Evolutionary conservation across 2,797 vertebrate genomes (phyloP), one percentile per base, ranked within the genome.

Genomic region (Avahi laniger): DNA sequence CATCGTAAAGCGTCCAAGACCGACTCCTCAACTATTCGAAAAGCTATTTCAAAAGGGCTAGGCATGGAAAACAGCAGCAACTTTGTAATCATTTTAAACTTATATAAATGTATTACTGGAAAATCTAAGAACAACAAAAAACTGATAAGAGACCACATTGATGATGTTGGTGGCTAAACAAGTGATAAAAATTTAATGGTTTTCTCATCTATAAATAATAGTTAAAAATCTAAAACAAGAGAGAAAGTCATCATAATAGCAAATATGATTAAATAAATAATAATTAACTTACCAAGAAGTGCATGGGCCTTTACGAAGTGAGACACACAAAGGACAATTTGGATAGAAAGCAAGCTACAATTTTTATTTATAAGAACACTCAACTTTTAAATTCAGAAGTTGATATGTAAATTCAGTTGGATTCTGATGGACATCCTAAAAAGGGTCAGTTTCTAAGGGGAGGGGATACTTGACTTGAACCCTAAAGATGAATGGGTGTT

Each of bases 171-270:
- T n/a, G 33, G 38, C 50, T 57, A 81, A 50, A 5, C 17, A 75
- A 84, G 41, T 20, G 43, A 46, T 41, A 46, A 38, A 93, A 93
- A 86, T 52, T 24, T 38, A 80, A 24, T 15, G 35, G 24, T 5
- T 70, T 89, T 73, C 65, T 84, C 63, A 61, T 48, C 30, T 30
- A 13, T 50, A 48, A 91, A 90, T 78, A 76, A 61, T 67, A 20
- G 52, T 79, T 75, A 89, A 95, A 91, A 79, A 78, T 18, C 35
- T 43, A 72, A 76, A 95, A 72, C 50, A 38, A 84, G 35, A 72
- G 35, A 38, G 8, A 91, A 76, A 92, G 82, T 41, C 30, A 87
- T 20, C 38, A 24, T 82, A 50, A 84, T 26, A 80, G 46, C 63
- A 92, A n/a, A 67, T 33, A 80, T 76, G 43, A 90, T 78, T 28